Evolutionary conservation across 2,888 invertebrate genomes (phyloP).

Genomic region (Elysia crispata): DNA sequence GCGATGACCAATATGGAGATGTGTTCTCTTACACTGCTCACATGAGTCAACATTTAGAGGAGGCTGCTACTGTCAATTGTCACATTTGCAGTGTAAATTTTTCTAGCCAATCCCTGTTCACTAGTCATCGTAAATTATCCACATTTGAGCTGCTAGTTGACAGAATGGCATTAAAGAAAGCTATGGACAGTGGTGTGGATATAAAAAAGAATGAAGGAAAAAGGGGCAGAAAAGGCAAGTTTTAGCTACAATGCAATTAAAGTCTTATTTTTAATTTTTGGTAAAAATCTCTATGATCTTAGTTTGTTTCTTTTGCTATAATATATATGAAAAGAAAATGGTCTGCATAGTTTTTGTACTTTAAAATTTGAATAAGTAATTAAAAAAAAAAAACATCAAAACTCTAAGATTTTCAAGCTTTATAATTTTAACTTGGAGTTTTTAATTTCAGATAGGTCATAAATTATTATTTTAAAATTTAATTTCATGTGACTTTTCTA

Average conservation of each 20-base stretch:
- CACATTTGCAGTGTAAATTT: conserved; percentile 36
- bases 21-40: conserved; percentile 17
- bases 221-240: conserved; percentile 3
- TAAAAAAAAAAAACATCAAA: too few relatives aligned
- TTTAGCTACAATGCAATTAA: background rate
- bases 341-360: too few relatives aligned
- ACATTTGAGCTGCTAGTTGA: conserved; percentile 40
- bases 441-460: too few relatives aligned
- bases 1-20: conserved; percentile 35
- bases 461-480: too few relatives aligned
- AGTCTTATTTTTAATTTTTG: background rate
- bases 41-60: conserved; percentile 27
- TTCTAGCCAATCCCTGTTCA: background rate
- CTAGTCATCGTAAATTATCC: conserved; percentile 38
- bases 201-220: background rate
- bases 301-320: background rate
- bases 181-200: background rate
- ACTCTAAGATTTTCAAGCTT: too few relatives aligned
- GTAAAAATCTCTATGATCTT: background rate
- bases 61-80: conserved; percentile 23
- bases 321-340: background rate
- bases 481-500: too few relatives aligned
- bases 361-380: too few relatives aligned
- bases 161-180: background rate
- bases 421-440: too few relatives aligned